A percentile compares a stretch with the other conserved stretches of the same genome.
These are phyloP conservation scores for Pseudochaenichthys georgianus DNA, from an alignment of 2,797 vertebrate species.

Conservation along the genomic window DNA sequence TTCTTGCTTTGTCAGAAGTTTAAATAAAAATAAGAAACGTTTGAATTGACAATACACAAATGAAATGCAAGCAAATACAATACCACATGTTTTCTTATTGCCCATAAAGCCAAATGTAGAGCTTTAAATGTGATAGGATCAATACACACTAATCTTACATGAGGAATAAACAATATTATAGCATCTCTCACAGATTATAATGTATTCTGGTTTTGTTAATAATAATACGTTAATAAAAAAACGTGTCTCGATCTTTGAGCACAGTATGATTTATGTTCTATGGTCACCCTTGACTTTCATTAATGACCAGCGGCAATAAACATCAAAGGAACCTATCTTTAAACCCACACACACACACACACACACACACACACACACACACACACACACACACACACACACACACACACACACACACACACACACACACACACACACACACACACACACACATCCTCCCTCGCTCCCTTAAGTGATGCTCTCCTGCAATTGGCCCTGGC, in stretches of 20 bases:
- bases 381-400: not conserved
- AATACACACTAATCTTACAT: not conserved
- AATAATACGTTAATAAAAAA: constrained; percentile 24
- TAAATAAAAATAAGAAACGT: not conserved
- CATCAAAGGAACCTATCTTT: constrained; percentile 2
- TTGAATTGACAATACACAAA: not conserved
- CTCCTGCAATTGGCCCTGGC: constrained; percentile 19
- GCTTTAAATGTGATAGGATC: not conserved
- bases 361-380: no score
- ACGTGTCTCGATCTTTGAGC: constrained; percentile 30
- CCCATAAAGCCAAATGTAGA: not conserved
- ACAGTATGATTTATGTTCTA: constrained; percentile 25
- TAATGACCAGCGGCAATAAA: constrained; percentile 42
- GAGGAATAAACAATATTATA: not conserved
- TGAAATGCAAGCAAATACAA: not conserved
- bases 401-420: not conserved
- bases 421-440: not conserved
- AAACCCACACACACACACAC: not conserved
- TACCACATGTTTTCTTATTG: not conserved
- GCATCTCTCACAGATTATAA: not conserved
- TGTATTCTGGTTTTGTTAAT: not conserved
- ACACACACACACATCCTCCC: not conserved
- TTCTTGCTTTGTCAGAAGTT: not conserved
- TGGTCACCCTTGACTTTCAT: constrained; percentile 40
- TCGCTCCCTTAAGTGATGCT: constrained; percentile 6